Conservation (phyloP, 2,113 vertebrate genomes). For the Cynocephalus volans region DNA sequence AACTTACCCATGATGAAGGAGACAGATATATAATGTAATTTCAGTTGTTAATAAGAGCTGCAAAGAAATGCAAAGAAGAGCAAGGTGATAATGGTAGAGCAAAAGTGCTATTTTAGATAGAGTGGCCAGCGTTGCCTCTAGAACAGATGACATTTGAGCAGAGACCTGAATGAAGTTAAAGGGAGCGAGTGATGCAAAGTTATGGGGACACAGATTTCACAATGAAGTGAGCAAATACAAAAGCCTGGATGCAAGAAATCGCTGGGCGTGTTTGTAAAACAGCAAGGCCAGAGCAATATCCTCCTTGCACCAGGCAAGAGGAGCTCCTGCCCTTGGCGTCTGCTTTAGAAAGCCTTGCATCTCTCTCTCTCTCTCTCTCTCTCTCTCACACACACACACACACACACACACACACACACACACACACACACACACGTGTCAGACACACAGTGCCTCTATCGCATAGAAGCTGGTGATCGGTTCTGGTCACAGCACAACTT, state of each 20-base stretch:
- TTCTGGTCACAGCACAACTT: not conserved
- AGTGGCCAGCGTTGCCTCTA: not conserved
- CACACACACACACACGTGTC: not conserved
- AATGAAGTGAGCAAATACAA: not conserved
- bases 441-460: not conserved
- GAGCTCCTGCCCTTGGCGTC: not conserved
- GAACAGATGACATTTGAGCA: not conserved
- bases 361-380: not conserved
- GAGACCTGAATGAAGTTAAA: not conserved
- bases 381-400: not conserved
- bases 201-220: not conserved
- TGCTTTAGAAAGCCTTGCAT: not conserved
- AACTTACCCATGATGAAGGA: not conserved
- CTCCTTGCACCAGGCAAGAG: not conserved
- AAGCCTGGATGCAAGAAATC: not conserved
- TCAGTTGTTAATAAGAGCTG: slow-evolving; percentile 1
- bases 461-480: not conserved
- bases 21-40: not conserved
- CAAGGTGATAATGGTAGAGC: not conserved
- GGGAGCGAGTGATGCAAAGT: not conserved
- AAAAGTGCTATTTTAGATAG: not conserved
- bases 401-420: not conserved
- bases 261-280: not conserved
- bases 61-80: not conserved
- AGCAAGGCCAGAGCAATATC: not conserved